Evolutionary conservation across 2,113 vertebrate genomes (phyloP), one percentile per base, ranked within the genome.

Genomic region (Forbesichthys papilliferus): DNA sequence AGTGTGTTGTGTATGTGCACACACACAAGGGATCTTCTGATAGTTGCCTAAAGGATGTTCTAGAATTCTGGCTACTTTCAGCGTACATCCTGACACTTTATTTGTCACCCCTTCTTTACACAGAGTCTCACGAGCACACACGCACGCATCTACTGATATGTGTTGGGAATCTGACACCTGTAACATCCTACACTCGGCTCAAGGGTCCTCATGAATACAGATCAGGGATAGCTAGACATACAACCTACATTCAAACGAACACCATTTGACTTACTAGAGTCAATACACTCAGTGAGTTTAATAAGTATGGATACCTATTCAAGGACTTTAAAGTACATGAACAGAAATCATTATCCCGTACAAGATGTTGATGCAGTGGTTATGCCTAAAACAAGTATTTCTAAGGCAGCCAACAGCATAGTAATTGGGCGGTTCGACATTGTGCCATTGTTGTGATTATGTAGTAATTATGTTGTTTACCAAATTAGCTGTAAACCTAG

Each of bases 91-190:
- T 61, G 80, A 78, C 84, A 81, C 61, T 62, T 66, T 73, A 80
- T 89, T 79, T 73, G 74, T 78, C 27, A 27, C 27, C 27, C 27
- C 27, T 27, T 27, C 27, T 27, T 81, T 71, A 46, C 48, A 42
- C 36, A 42, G 27, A 27, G 5, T 69, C 74, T 79, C 11, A 74
- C 80, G 79, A 78, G 60, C 61, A 57, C 61, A 42, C 66, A 36
- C 52, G 14, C 13, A 34, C 71, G 36, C 64, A 74, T 48, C 33
- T 12, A 36, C 63, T 59, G 76, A 81, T 78, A 80, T 27, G 71
- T 11, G 48, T 63, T 79, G 86, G 55, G 74, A 89, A 89, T 67
- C 58, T 42, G 61, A 74, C 85, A 86, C 78, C 87, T 87, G 86
- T 69, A 80, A 71, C 9, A 12, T 69, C 53, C 54, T 2, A 55